Evolutionary conservation across 1,140 invertebrate genomes (phyloP).

Genomic region (Heterodera schachtii): DNA sequence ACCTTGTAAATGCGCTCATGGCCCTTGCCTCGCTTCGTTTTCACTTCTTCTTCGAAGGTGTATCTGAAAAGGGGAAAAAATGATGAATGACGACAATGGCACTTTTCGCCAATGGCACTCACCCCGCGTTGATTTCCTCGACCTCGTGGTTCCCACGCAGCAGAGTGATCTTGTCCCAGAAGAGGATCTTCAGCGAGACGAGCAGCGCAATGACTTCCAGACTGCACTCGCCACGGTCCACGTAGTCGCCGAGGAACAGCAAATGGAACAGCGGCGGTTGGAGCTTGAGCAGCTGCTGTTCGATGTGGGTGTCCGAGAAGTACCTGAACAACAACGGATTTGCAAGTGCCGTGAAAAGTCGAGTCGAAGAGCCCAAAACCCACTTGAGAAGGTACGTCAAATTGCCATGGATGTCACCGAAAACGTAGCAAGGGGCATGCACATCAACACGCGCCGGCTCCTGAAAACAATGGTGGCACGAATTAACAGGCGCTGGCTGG

Average conservation of each 20-base stretch:
- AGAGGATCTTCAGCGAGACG: slow-evolving; percentile 69
- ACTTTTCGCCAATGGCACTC: slow-evolving; percentile 3
- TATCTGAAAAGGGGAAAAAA: slow-evolving; percentile 3
- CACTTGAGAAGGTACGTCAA: slow-evolving; percentile 34
- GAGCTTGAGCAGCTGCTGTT: neutral
- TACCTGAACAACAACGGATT: neutral
- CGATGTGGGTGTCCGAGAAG: slow-evolving; percentile 1
- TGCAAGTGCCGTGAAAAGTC: no score
- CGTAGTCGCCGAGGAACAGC: slow-evolving; percentile 22
- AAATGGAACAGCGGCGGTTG: neutral
- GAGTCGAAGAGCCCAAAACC: neutral
- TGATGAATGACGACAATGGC: neutral
- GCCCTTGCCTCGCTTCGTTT: neutral
- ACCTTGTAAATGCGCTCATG: neutral
- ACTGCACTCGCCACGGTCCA: slow-evolving; percentile 76
- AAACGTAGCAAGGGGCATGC: slow-evolving; percentile 3
- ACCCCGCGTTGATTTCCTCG: slow-evolving; percentile 16
- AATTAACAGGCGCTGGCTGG: no score
- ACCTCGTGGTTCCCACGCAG: slow-evolving; percentile 56
- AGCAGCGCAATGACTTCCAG: slow-evolving; percentile 71
- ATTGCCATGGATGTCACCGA: slow-evolving; percentile 20
- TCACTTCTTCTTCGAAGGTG: slow-evolving; percentile 8
- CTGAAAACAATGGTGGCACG: neutral
- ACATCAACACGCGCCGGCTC: slow-evolving; percentile 8
- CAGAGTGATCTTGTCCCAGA: slow-evolving; percentile 73